Evolutionary conservation across 2,888 invertebrate species (phyloP), one percentile per base, ranked within the genome.

Genomic region (Quadroppia sp.): DNA sequence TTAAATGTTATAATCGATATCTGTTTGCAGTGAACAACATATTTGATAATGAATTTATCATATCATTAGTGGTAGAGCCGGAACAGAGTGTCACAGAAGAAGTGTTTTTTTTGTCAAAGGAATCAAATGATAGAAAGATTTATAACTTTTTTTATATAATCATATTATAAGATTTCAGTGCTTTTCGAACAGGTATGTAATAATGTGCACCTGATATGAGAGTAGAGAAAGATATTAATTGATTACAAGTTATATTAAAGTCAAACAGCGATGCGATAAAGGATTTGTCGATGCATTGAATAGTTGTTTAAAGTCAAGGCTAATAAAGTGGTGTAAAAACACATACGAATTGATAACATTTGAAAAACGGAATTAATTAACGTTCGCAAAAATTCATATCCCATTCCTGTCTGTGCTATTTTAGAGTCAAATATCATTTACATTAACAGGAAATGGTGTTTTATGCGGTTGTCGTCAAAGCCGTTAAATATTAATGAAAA

Each of bases 261-360:
- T 45, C 15, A 13, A 15, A 25, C 3, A 23, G 20, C 4, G 28
- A 2, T 20, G 3, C 13, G 30, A 59, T 30, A 59, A 59, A 30
- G 6, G 59, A 30, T 28, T 28, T 6, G 15, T 64, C 2, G 20
- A 64, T 32, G 30, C 7, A 28, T 59, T 59, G 30, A 28, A 17
- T 59, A 59, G 59, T 59, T 30, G 59, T 59, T 64, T 64, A 64
- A 64, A 64, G 64, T 64, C 64, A 64, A 64, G 64, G 64, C 32
- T 36, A 36, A 36, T 20, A 7, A 7, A n/a, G n/a, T 36, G 36
- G 64, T 20, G 36, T 64, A 61, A 36, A 64, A 13, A 64, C 36
- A 64, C 25, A 59, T 25, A 25, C 25, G 20, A n/a, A 17, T 2
- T 30, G 28, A 59, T 59, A 59, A 30, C 28, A 64, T 1, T 64